Evolutionary conservation across 2,113 vertebrate species (phyloP).

Genomic region (Deroptyus accipitrinus): DNA sequence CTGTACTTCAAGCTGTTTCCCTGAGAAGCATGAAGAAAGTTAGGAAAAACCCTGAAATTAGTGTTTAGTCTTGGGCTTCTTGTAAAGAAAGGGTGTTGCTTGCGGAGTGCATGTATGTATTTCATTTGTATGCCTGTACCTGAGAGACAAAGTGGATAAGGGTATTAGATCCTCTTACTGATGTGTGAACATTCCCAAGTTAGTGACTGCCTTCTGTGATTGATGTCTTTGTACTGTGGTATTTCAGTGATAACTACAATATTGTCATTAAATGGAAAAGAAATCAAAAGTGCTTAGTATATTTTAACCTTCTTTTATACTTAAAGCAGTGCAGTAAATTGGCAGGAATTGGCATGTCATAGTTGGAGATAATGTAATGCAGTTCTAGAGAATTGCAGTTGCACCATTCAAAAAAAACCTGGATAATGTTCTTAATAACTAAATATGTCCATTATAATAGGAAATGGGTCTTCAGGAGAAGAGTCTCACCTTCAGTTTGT

Average conservation of each 20-base stretch:
- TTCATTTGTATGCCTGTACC: background rate
- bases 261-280: background rate
- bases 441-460: background rate
- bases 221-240: background rate
- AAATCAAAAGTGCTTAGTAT: background rate
- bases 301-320: background rate
- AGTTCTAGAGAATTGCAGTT: background rate
- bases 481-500: background rate
- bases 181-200: background rate
- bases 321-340: background rate
- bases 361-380: background rate
- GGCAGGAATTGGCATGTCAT: background rate
- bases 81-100: background rate
- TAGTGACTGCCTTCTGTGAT: background rate
- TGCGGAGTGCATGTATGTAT: background rate
- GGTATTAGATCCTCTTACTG: background rate
- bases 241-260: background rate
- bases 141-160: background rate
- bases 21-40: background rate
- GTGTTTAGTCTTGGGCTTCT: background rate
- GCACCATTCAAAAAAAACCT: background rate
- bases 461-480: background rate
- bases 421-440: background rate
- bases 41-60: background rate
- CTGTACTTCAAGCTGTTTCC: background rate